phyloP scores from a whole-genome alignment of 2,797 vertebrate species.

The Rhynchotus rufescens region DNA sequence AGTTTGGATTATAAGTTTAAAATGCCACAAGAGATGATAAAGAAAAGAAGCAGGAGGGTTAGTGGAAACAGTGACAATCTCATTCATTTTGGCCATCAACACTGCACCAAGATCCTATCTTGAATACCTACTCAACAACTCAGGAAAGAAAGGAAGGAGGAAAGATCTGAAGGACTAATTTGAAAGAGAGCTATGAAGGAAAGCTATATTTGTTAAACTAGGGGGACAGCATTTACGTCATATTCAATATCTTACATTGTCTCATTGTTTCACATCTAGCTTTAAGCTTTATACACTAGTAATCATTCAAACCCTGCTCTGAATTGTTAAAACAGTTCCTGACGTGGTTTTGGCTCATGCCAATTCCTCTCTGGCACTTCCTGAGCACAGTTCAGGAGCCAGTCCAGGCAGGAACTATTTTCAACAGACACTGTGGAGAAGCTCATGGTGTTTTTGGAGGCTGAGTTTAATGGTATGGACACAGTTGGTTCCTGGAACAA shows the following conservation, averaged over 20 bases:
- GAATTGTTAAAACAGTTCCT: slow-evolving; percentile 3
- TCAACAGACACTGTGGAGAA: background rate
- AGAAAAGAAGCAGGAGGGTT: background rate
- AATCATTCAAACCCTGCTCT: background rate
- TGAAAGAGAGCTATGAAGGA: background rate
- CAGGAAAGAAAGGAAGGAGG: slow-evolving; percentile 1
- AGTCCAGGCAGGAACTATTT: background rate
- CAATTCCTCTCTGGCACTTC: background rate
- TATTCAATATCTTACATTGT: slow-evolving; percentile 10
- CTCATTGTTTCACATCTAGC: background rate
- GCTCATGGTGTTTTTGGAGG: background rate
- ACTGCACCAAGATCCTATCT: background rate
- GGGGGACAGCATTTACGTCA: slow-evolving; percentile 24
- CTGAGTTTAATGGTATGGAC: background rate
- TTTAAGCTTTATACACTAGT: background rate
- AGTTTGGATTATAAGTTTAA: background rate
- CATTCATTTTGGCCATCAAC: slow-evolving; percentile 42
- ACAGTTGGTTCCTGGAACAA: background rate
- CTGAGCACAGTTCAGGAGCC: background rate
- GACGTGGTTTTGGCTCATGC: background rate
- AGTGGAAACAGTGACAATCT: background rate
- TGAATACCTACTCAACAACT: background rate
- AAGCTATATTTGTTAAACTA: background rate
- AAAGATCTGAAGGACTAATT: background rate
- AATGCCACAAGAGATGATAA: background rate